These are phyloP conservation scores for Jaculus jaculus DNA, from an alignment of 2,113 vertebrate species.

Conservation along the genomic window DNA sequence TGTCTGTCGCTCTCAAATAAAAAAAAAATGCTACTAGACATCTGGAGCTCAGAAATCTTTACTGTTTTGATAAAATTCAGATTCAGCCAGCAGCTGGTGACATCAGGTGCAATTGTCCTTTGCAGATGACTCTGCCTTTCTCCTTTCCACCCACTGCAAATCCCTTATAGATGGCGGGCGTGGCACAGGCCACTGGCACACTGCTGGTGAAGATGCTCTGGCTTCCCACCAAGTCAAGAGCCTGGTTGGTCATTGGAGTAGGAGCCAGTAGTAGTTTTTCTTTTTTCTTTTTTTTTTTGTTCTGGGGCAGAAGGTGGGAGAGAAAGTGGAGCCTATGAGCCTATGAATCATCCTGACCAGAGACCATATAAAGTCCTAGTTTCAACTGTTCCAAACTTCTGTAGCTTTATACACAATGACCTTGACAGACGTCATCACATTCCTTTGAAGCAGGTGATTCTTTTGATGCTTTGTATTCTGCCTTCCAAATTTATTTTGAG, in stretches of 20 bases:
- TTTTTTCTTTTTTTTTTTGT: not conserved
- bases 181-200: too few species aligned
- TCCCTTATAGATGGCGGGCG: too few species aligned
- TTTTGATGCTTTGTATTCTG: conserved; percentile 47
- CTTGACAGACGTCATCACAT: conserved; percentile 1
- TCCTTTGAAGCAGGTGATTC: conserved; percentile 47
- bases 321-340: not conserved
- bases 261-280: not conserved
- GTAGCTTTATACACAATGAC: not conserved
- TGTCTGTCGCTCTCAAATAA: too few species aligned
- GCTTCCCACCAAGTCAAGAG: not conserved
- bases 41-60: not conserved
- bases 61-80: conserved; percentile 41
- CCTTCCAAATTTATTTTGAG: conserved; percentile 50
- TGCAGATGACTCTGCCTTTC: too few species aligned
- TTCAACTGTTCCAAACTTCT: conserved; percentile 2
- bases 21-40: not conserved
- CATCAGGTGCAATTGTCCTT: too few species aligned
- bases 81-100: conserved; percentile 6
- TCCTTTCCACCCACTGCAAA: too few species aligned
- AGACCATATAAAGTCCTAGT: not conserved
- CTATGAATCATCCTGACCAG: not conserved
- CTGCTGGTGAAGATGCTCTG: not conserved
- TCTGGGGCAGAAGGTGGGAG: not conserved
- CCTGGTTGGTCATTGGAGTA: not conserved